Base-by-base conservation (phyloP, 1,140 invertebrate species). In the Drosophila murphyi region DNA sequence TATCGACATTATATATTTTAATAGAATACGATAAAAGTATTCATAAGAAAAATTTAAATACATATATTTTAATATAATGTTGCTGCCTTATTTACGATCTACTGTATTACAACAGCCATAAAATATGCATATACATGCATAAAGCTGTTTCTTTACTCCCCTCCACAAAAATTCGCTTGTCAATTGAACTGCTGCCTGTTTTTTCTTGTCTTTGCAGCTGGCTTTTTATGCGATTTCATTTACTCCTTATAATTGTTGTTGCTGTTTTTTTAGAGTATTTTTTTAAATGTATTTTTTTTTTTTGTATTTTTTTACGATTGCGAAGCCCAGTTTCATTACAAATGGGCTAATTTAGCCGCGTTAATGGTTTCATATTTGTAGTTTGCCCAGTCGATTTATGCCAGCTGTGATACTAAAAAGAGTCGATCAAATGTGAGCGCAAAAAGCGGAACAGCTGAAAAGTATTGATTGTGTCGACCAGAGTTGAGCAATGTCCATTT, bases 341-440 rank as follows among this genome's bases (percentile, higher is more conserved):
- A 85, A 85, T 85, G 82, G 82, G 82, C 75, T 85, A 82, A 85
- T 87, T 85, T 85, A 76, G 82, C 81, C 77, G 67, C 70, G 70
- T 75, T 85, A 78, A 85, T 85, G 82, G 78, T 82, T 78, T 85
- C 87, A 85, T 85, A 85, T 87, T 85, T 85, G 82, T 76, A 67
- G 74, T 78, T 61, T 55, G 64, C 45, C 60, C 41, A 71, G 41
- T 56, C 54, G 68, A 74, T 79, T 80, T 85, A 83, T 76, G 59
- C 57, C 65, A 37, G 34, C 47, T 64, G 35, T 47, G 45, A 51
- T 65, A 57, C 65, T 63, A 63, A 55, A 63, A 55, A 55, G 41
- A 54, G n/a, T n/a, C n/a, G 20, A 20, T 20, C 20, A 20, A 20
- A 20, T 20, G 20, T 1, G 12, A 51, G 20, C 35, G 39, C n/a